These are phyloP conservation scores for Drosophila ezoana DNA, from an alignment of 2,888 invertebrate species.

Conservation along the genomic window DNA sequence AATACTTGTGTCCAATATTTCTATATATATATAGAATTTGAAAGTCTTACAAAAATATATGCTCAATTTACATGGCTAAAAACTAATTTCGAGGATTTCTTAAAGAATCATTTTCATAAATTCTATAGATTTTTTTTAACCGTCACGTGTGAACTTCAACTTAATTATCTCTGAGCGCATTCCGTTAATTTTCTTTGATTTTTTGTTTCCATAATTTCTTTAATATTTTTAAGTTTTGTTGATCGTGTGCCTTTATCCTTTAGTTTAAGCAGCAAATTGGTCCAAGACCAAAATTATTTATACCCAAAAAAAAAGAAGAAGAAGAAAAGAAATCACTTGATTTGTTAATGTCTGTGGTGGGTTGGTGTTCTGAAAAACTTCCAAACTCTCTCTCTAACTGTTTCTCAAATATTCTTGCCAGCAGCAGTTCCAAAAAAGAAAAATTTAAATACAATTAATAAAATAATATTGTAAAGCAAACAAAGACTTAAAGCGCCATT, in stretches of 20 bases:
- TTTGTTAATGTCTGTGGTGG: conserved; percentile 42
- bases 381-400: conserved; percentile 12
- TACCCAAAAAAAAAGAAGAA: conserved; percentile 15
- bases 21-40: neutral
- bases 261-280: conserved; percentile 53
- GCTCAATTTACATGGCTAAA: neutral
- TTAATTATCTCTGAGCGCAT: conserved; percentile 60
- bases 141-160: conserved; percentile 37
- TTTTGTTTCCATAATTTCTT: conserved; percentile 35
- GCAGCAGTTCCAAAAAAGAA: conserved; percentile 40
- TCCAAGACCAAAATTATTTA: conserved; percentile 65
- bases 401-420: conserved; percentile 72
- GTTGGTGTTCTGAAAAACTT: conserved; percentile 59
- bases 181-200: conserved; percentile 49
- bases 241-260: conserved; percentile 44
- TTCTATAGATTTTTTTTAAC: neutral
- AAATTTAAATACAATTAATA: conserved; percentile 11
- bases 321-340: conserved; percentile 11
- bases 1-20: no score
- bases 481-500: conserved; percentile 76
- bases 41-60: neutral
- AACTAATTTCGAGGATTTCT: neutral
- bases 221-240: conserved; percentile 33
- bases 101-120: no score
- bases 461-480: conserved; percentile 55